Percentiles rank a stretch among this genome's conserved stretches.
Evolutionary conservation across 2,113 vertebrate genomes (phyloP).

Genomic region (Myodes glareolus): DNA sequence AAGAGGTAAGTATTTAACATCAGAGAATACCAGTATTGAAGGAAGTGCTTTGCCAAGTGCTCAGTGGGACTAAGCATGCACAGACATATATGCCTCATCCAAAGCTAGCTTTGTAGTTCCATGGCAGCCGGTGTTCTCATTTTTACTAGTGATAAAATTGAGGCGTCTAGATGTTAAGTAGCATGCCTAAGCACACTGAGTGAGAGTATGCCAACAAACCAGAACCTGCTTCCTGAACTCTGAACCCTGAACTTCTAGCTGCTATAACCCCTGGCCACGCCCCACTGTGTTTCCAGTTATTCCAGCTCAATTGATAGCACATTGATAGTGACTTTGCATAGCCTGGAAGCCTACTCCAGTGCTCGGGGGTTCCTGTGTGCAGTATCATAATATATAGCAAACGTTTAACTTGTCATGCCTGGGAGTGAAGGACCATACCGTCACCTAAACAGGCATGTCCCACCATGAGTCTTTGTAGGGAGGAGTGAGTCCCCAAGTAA

Average conservation of each 20-base stretch:
- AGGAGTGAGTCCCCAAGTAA: background rate
- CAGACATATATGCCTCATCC: background rate
- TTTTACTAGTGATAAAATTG: background rate
- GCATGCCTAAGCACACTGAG: background rate
- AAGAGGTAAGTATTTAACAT: constrained; percentile 90
- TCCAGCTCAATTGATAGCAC: background rate
- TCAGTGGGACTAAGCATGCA: background rate
- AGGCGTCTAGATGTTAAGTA: background rate
- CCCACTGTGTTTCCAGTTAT: background rate
- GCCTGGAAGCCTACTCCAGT: background rate
- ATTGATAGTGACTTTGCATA: background rate
- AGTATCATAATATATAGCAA: background rate
- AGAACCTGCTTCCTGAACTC: background rate
- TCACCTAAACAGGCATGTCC: background rate
- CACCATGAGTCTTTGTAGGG: background rate
- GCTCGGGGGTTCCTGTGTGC: background rate
- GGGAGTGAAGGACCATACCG: background rate
- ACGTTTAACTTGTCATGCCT: background rate
- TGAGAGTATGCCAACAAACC: background rate
- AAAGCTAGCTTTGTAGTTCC: background rate
- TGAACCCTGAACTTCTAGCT: background rate
- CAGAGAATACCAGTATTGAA: background rate
- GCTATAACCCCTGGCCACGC: background rate
- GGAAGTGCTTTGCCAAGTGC: background rate
- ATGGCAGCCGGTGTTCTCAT: background rate